Evolutionary conservation across 2,888 invertebrate genomes (phyloP).

Genomic region (Coremacera marginata): DNA sequence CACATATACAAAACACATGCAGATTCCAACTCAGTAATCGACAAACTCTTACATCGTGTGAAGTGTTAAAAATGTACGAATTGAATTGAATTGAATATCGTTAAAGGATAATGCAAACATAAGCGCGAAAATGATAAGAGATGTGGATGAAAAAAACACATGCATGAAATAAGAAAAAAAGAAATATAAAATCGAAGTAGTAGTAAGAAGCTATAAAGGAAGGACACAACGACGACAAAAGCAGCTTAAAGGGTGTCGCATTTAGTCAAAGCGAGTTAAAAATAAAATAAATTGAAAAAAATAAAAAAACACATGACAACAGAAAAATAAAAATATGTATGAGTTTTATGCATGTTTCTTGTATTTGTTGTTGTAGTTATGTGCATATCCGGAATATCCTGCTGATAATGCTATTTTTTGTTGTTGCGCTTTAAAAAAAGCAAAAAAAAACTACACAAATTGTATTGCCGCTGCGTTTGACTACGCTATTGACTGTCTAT

Average conservation of each 20-base stretch:
- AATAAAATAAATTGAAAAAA: neutral
- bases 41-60: slow-evolving; percentile 4
- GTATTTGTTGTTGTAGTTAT: slow-evolving; percentile 16
- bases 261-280: neutral
- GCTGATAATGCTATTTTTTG: slow-evolving; percentile 20
- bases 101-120: slow-evolving; percentile 27
- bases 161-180: neutral
- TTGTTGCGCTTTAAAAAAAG: neutral
- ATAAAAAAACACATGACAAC: neutral
- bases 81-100: slow-evolving; percentile 32
- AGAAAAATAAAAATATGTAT: slow-evolving; percentile 9
- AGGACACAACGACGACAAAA: neutral
- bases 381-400: slow-evolving; percentile 13
- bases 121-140: neutral
- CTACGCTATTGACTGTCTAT: neutral
- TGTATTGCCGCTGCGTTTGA: neutral
- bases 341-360: slow-evolving; percentile 15
- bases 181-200: neutral
- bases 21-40: neutral
- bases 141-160: neutral
- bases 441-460: neutral
- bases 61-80: slow-evolving; percentile 31
- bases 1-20: neutral
- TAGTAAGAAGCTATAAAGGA: neutral
- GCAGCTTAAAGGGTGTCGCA: neutral